These are phyloP conservation scores for Nebria brevicollis DNA, from an alignment of 2,888 invertebrate species.

Conservation along the genomic window DNA sequence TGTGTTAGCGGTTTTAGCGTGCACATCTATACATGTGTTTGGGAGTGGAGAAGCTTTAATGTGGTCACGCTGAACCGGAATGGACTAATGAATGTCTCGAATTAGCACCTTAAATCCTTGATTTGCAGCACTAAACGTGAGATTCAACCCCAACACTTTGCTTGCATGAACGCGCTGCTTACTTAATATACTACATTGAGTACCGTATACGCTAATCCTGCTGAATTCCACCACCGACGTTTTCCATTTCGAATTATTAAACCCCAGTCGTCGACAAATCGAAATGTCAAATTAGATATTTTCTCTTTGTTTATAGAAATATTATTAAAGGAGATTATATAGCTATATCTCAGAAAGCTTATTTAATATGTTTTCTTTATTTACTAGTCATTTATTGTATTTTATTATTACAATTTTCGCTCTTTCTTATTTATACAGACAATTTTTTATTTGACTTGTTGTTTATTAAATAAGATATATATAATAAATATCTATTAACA, in stretches of 20 bases:
- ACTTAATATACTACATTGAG: neutral
- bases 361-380: too few species aligned
- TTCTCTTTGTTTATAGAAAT: neutral
- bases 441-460: neutral
- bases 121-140: conserved; percentile 31
- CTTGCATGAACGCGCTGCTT: neutral
- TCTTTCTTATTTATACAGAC: neutral
- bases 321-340: too few species aligned
- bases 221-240: neutral
- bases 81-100: conserved; percentile 38
- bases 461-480: neutral
- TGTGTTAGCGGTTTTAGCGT: neutral
- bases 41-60: conserved; percentile 24
- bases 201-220: neutral
- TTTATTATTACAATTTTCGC: neutral
- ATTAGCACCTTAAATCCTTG: conserved; percentile 42
- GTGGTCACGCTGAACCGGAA: conserved; percentile 20
- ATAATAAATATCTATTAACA: too few species aligned
- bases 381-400: neutral
- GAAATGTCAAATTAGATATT: neutral
- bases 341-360: too few species aligned
- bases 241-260: neutral
- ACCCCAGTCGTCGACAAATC: neutral
- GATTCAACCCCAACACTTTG: neutral
- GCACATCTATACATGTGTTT: neutral